These are phyloP conservation scores for Scrobipalpa costella DNA, from an alignment of 2,888 invertebrate genomes.

Conservation along the genomic window DNA sequence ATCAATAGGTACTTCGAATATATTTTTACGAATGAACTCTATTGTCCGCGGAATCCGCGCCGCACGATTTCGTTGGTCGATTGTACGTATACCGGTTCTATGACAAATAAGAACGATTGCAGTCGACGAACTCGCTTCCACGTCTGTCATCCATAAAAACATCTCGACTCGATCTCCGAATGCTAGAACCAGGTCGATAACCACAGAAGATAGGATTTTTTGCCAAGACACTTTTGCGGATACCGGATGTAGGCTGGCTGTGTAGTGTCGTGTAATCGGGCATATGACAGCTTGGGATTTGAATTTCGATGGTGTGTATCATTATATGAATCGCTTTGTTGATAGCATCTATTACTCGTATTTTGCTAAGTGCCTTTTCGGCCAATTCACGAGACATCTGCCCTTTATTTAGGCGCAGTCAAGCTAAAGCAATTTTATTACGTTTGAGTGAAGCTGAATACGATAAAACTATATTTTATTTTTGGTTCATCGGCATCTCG, in stretches of 20 bases:
- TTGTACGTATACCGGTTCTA: constrained; percentile 56
- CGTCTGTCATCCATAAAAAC: constrained; percentile 53
- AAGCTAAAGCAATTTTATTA: not conserved
- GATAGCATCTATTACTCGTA: not conserved
- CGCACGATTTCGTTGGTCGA: constrained; percentile 35
- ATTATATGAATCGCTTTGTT: not conserved
- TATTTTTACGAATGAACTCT: too few species aligned
- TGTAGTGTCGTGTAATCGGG: constrained; percentile 11
- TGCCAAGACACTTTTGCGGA: constrained; percentile 29
- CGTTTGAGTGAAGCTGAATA: not conserved
- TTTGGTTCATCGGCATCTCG: constrained; percentile 19
- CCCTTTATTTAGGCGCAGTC: not conserved
- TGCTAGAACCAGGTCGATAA: constrained; percentile 34
- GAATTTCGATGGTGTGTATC: not conserved
- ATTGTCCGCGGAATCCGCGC: constrained; percentile 28
- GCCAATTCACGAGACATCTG: not conserved
- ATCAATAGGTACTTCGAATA: too few species aligned
- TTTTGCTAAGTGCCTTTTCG: not conserved
- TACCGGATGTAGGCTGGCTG: constrained; percentile 18
- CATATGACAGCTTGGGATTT: not conserved
- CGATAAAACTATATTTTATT: not conserved
- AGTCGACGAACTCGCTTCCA: constrained; percentile 58
- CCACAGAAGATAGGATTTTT: constrained; percentile 28
- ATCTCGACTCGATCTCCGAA: constrained; percentile 29
- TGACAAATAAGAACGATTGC: constrained; percentile 64